Evolutionary conservation across 2,888 invertebrate genomes (phyloP).

Genomic region (Auanema freiburgensis): DNA sequence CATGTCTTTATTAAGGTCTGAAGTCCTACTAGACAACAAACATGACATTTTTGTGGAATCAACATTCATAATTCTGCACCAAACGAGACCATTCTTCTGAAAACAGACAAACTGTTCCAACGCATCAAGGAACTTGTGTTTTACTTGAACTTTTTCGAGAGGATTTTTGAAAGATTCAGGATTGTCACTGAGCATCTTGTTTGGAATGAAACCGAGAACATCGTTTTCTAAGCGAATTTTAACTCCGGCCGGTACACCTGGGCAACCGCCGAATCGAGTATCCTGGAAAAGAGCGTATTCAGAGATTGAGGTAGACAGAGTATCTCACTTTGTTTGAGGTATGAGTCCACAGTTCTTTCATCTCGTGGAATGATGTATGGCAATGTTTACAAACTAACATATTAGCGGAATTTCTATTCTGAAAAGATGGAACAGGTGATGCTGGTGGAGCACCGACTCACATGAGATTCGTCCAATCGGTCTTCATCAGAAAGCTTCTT

Average conservation of each 20-base stretch:
- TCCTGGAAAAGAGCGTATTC: slow-evolving; percentile 10
- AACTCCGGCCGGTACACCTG: slow-evolving; percentile 91
- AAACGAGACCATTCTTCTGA: slow-evolving; percentile 63
- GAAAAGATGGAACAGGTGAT: slow-evolving; percentile 1
- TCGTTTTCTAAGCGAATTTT: slow-evolving; percentile 84
- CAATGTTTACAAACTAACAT: slow-evolving; percentile 12
- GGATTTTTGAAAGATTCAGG: slow-evolving; percentile 81
- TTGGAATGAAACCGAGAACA: slow-evolving; percentile 84
- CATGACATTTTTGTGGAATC: slow-evolving; percentile 82
- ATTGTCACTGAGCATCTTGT: slow-evolving; percentile 88
- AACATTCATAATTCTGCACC: slow-evolving; percentile 83
- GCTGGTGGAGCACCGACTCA: too few species aligned
- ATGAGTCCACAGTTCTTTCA: slow-evolving; percentile 10
- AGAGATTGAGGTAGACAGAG: neutral
- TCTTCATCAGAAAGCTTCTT: slow-evolving; percentile 12
- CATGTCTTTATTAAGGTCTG: slow-evolving; percentile 73
- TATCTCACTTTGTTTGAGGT: neutral
- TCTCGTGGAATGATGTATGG: neutral
- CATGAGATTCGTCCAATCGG: neutral
- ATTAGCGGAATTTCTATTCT: neutral
- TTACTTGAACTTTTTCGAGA: slow-evolving; percentile 81
- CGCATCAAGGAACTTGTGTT: neutral
- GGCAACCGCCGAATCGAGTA: slow-evolving; percentile 72
- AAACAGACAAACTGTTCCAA: neutral
- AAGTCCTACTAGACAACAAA: slow-evolving; percentile 88